Base-by-base conservation (phyloP, 2,113 vertebrate genomes). In the Himantopus leucocephalus region DNA sequence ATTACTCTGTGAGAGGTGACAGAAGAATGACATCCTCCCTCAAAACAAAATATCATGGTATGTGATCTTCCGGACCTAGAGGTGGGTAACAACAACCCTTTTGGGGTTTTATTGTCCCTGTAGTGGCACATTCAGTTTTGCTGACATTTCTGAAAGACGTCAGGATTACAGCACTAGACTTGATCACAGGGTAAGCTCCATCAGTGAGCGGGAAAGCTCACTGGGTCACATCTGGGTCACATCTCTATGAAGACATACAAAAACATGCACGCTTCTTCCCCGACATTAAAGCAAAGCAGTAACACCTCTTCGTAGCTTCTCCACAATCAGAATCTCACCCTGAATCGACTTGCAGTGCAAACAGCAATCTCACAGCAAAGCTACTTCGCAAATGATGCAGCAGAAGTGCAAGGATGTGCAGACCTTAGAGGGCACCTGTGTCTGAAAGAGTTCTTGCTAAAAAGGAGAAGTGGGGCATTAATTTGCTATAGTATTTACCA, bases 221-320 rank as follows among this genome's bases (percentile, higher is more conserved):
- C 21, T 55, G n/a, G 26, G 27, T 77, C 53, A 73, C n/a, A 43
- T 21, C 21, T 55, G n/a, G 26, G 27, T 77, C 53, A 73, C n/a
- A 43, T 21, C 29, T 60, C 20, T 39, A 15, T 22, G 67, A 83
- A 72, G 14, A 64, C 20, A 50, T 1, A 41, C 10, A 74, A 71
- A 41, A 3, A 0, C 53, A 73, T 0, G 3, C 9, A 43, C 16
- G 17, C 4, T 29, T 34, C 39, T 86, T 76, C 18, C 7, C 9
- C 1, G 3, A 30, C 17, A 21, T 70, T 83, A 83, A 79, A 53
- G 26, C 26, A 48, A 79, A 73, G 34, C 10, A 52, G 26, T 56
- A 60, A 55, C 3, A 2, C 17, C 26, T 64, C 47, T 72, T 26
- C 2, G 0, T 43, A 60, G 10, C 19, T 94, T 60, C 53, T 85